Base-by-base conservation (phyloP, 2,113 vertebrate genomes). In the Cathartes aura region DNA sequence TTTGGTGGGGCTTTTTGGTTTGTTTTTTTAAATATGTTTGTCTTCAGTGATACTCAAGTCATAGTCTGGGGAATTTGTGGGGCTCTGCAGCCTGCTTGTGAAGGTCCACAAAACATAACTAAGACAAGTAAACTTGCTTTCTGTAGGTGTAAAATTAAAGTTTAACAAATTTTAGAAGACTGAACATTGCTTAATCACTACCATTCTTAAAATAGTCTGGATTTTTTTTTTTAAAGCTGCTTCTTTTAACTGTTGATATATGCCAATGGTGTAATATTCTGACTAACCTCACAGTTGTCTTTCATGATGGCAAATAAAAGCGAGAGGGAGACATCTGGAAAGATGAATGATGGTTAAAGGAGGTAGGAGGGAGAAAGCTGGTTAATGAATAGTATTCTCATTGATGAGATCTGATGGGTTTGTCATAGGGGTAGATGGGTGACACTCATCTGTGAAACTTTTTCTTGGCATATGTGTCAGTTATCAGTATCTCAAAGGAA, bases 251-350 rank as follows among this genome's bases (percentile, higher is more conserved):
- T 84, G 58, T 11, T 89, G 68, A 15, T 78, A 11, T 12, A 4
- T 83, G 50, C 64, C 56, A 56, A 50, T 34, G 38, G 9, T 91
- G 36, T 48, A 82, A 80, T 85, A 52, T 36, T 94, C 56, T 93
- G 91, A 47, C 50, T 85, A 68, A 75, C 82, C 79, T 85, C 63
- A 40, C 67, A 73, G 74, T 79, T 91, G 52, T 89, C 72, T 89
- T 94, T 87, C 60, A 8, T 53, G 87, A 32, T 84, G 80, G 64
- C 89, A 92, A 91, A 87, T 93, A 72, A 83, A 92, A 81, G 38
- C 0, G 2, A 53, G 16, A 43, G 17, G 82, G 45, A 86, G 17
- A 68, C 52, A 10, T 71, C 32, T 43, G 93, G 91, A 32, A 87
- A 67, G 68, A 70, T 93, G 92, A 87, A 32, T 87, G 93, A 43